These are phyloP conservation scores for Cavia porcellus DNA, from an alignment of 2,113 vertebrate species.

Conservation along the genomic window DNA sequence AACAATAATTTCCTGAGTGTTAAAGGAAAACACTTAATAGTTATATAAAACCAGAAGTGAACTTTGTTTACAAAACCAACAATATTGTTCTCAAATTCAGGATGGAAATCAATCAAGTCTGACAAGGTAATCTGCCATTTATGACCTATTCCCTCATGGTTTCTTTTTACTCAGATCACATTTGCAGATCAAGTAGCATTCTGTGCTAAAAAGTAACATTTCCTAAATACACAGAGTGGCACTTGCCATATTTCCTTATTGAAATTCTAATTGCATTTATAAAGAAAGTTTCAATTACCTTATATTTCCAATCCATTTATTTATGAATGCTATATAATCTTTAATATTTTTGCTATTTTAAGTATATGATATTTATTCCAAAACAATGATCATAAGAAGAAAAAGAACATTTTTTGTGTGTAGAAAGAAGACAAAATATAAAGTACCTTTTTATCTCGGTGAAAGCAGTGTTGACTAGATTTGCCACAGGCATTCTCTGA, in stretches of 20 bases:
- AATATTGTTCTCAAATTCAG: conserved; percentile 75
- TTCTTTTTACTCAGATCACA: conserved; percentile 75
- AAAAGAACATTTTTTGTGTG: neutral
- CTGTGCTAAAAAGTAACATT: conserved; percentile 62
- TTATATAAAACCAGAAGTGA: conserved; percentile 66
- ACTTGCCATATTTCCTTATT: conserved; percentile 66
- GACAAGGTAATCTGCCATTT: conserved; percentile 70
- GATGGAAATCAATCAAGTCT: conserved; percentile 72
- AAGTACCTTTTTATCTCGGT: conserved; percentile 18
- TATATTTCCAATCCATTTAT: conserved; percentile 61
- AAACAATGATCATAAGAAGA: neutral
- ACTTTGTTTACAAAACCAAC: conserved; percentile 66
- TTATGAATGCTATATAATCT: conserved; percentile 61
- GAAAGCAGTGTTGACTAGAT: neutral
- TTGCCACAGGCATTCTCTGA: neutral
- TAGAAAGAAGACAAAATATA: conserved; percentile 28
- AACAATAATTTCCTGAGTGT: conserved; percentile 53
- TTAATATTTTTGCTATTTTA: conserved; percentile 50
- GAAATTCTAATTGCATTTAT: conserved; percentile 80
- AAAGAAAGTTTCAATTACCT: conserved; percentile 77
- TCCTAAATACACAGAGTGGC: conserved; percentile 52
- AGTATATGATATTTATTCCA: neutral
- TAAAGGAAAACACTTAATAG: conserved; percentile 41
- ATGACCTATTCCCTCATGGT: conserved; percentile 53
- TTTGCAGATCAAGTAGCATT: conserved; percentile 67